phyloP scores from a whole-genome alignment of 2,797 vertebrate species.

The Pseudochirops corinnae region DNA sequence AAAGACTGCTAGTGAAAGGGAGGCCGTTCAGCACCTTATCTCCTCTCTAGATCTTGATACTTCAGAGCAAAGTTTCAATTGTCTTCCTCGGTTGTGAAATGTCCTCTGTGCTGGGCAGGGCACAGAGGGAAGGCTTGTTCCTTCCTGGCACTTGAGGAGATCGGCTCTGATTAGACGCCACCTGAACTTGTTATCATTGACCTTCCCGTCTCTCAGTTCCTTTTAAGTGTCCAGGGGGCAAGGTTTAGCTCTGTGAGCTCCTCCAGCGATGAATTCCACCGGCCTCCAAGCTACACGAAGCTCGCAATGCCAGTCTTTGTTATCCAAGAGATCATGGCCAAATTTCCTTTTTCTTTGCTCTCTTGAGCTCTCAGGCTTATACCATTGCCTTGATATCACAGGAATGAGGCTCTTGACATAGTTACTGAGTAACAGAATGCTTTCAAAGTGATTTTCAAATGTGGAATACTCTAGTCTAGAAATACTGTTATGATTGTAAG shows the following conservation, averaged over 20 bases:
- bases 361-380: conserved; percentile 50
- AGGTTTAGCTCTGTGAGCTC: conserved; percentile 48
- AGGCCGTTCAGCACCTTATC: neutral
- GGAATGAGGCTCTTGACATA: conserved; percentile 51
- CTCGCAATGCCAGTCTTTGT: neutral
- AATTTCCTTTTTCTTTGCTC: conserved; percentile 49
- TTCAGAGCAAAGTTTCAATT: conserved; percentile 43
- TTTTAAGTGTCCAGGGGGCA: conserved; percentile 57
- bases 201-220: conserved; percentile 25
- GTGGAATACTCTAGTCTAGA: conserved; percentile 37
- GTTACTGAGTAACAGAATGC: conserved; percentile 45
- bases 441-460: conserved; percentile 56
- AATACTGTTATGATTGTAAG: conserved; percentile 41
- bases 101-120: neutral
- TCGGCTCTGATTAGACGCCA: conserved; percentile 39
- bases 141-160: neutral
- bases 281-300: conserved; percentile 10
- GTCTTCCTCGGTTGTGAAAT: conserved; percentile 27
- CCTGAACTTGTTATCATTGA: conserved; percentile 61
- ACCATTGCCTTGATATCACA: conserved; percentile 26
- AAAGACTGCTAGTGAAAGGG: conserved; percentile 4
- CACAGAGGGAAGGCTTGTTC: conserved; percentile 24
- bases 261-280: conserved; percentile 34
- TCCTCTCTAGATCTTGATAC: conserved; percentile 14
- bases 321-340: conserved; percentile 33